Conservation (phyloP, 2,113 vertebrate genomes). For the Dicrurus megarhynchus region DNA sequence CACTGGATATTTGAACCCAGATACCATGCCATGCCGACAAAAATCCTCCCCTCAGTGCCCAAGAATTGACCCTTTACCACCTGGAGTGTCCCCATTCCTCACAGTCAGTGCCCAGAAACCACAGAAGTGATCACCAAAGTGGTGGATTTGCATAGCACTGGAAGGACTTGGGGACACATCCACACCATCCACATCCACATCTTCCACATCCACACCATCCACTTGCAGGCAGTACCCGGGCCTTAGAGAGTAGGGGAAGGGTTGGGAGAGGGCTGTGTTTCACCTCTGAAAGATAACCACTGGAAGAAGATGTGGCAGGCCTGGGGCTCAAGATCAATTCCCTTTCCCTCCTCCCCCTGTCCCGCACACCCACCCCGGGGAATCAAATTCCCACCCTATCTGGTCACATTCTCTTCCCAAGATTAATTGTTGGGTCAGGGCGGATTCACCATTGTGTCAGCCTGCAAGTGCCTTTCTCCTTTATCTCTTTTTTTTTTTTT, state of each 20-base stretch:
- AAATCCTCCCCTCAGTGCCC: not conserved
- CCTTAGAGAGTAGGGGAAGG: not conserved
- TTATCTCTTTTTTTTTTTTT: not conserved
- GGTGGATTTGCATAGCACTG: not conserved
- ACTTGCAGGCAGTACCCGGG: not conserved
- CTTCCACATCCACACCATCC: not conserved
- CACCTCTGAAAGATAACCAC: not conserved
- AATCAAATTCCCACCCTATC: not conserved
- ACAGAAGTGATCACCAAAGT: not conserved
- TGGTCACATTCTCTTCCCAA: constrained; percentile 11
- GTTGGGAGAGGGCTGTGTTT: not conserved
- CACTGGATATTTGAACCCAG: not conserved
- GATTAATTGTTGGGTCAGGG: constrained; percentile 38
- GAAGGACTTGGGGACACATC: too few species aligned
- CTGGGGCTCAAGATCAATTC: not conserved
- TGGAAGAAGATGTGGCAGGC: not conserved
- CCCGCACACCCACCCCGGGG: accelerated
- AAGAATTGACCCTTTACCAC: not conserved
- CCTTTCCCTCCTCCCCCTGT: not conserved
- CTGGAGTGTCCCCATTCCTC: not conserved
- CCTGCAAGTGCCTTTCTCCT: not conserved
- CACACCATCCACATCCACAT: not conserved
- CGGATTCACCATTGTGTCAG: constrained; percentile 8
- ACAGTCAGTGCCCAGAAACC: not conserved
- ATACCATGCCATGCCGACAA: not conserved